Evolutionary conservation across 2,888 invertebrate species (phyloP).

Genomic region (Trimorus sp.): DNA sequence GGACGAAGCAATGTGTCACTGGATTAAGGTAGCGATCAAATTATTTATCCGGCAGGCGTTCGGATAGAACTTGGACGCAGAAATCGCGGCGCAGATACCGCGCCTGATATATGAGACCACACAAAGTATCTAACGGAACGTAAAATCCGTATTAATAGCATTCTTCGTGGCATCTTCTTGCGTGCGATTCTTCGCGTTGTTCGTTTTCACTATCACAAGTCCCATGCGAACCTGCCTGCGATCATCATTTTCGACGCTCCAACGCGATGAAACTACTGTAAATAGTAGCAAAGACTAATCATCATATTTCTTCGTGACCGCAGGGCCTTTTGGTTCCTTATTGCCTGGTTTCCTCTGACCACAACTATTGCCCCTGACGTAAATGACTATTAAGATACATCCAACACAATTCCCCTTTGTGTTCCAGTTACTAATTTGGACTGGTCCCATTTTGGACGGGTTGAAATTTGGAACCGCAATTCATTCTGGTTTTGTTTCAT

Average conservation of each 20-base stretch:
- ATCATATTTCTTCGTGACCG: conserved; percentile 79
- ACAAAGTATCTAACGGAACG: conserved; percentile 78
- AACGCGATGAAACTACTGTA: conserved; percentile 77
- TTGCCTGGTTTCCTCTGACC: conserved; percentile 72
- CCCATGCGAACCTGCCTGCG: conserved; percentile 39
- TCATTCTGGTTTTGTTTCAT: too few species aligned
- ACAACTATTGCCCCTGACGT: conserved; percentile 52
- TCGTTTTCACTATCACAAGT: conserved; percentile 62
- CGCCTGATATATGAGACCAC: conserved; percentile 78
- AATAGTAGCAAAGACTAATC: conserved; percentile 79
- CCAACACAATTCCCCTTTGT: conserved; percentile 29
- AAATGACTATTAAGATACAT: conserved; percentile 57
- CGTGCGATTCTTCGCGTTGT: conserved; percentile 43
- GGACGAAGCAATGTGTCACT: conserved; percentile 55
- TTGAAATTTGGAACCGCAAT: too few species aligned
- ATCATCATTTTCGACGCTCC: conserved; percentile 45
- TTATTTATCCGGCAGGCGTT: conserved; percentile 75
- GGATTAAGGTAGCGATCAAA: conserved; percentile 73
- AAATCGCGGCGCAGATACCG: conserved; percentile 62
- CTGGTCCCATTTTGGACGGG: too few species aligned
- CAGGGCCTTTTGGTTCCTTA: conserved; percentile 79
- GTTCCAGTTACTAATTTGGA: background rate
- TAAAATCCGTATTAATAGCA: conserved; percentile 79
- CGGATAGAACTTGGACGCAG: conserved; percentile 50
- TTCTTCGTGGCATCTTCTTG: conserved; percentile 68